These are phyloP conservation scores for Pteria penguin DNA, from an alignment of 2,888 invertebrate species.

Conservation along the genomic window DNA sequence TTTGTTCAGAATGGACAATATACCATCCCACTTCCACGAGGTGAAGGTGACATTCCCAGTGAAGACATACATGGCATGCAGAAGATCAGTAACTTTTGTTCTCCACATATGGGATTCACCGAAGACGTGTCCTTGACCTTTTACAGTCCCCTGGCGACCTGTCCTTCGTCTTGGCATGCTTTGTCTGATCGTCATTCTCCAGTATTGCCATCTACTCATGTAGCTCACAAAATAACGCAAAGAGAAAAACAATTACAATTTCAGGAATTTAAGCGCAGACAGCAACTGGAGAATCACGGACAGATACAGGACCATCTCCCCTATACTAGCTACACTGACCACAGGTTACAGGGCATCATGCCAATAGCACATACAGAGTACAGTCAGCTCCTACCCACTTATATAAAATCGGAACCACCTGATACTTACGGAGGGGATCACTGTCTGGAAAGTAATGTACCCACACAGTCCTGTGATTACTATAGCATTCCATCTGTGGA, in stretches of 20 bases:
- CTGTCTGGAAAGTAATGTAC: not conserved
- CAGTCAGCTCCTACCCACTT: not conserved
- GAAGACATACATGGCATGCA: constrained; percentile 34
- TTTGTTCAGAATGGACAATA: constrained; percentile 41
- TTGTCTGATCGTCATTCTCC: constrained; percentile 70
- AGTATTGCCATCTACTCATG: constrained; percentile 69
- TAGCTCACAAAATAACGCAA: constrained; percentile 62
- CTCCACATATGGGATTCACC: constrained; percentile 43
- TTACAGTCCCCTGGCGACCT: constrained; percentile 54
- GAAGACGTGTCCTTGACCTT: constrained; percentile 48
- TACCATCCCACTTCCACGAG: constrained; percentile 4
- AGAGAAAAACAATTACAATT: constrained; percentile 63
- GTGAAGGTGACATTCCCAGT: constrained; percentile 3
- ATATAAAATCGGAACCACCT: not conserved
- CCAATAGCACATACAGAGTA: not conserved
- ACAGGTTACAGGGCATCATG: not conserved
- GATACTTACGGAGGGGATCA: not conserved
- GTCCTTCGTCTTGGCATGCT: constrained; percentile 73
- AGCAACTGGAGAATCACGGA: constrained; percentile 40
- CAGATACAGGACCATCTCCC: not conserved
- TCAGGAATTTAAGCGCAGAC: constrained; percentile 59
- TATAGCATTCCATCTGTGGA: not conserved
- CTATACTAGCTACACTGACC: not conserved
- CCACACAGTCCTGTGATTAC: not conserved
- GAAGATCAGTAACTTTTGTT: constrained; percentile 32